A percentile compares a stretch with the other conserved stretches of the same genome.
Evolutionary conservation across 2,888 invertebrate species (phyloP).

Genomic region (Papilio demoleus): DNA sequence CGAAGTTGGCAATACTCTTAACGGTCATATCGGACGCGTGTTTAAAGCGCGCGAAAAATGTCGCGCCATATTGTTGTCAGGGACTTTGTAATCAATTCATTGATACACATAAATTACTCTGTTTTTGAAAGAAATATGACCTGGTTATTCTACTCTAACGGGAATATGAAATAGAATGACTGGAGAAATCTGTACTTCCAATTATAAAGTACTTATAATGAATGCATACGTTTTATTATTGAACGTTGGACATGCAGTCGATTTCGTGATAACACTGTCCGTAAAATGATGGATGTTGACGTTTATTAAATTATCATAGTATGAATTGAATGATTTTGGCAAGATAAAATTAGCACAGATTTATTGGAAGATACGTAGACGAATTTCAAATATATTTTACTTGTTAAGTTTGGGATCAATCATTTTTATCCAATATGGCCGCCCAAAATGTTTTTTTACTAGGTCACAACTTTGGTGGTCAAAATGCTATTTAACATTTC

Average conservation of each 20-base stretch:
- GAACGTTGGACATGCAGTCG: not conserved
- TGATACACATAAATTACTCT: no score
- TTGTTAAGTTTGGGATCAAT: no score
- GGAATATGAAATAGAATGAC: not conserved
- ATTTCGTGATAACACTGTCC: not conserved
- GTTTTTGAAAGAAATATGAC: no score
- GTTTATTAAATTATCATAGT: not conserved
- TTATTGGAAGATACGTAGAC: not conserved
- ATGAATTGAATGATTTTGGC: conserved; percentile 2
- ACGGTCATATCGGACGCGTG: conserved; percentile 6
- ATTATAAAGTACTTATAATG: not conserved
- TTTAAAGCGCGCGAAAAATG: conserved; percentile 27
- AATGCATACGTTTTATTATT: no score
- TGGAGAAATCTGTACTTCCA: no score
- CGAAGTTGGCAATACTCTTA: conserved; percentile 33
- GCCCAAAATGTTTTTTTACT: not conserved
- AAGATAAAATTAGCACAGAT: not conserved
- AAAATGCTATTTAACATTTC: not conserved
- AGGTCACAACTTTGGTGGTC: conserved; percentile 10
- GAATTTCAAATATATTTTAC: no score
- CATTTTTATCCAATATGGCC: no score
- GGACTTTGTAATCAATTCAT: not conserved
- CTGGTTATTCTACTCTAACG: no score
- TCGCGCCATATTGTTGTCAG: conserved; percentile 3
- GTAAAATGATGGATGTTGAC: not conserved